Conservation (phyloP, 2,888 invertebrate species). For the Tenthredo scrophulariae region DNA sequence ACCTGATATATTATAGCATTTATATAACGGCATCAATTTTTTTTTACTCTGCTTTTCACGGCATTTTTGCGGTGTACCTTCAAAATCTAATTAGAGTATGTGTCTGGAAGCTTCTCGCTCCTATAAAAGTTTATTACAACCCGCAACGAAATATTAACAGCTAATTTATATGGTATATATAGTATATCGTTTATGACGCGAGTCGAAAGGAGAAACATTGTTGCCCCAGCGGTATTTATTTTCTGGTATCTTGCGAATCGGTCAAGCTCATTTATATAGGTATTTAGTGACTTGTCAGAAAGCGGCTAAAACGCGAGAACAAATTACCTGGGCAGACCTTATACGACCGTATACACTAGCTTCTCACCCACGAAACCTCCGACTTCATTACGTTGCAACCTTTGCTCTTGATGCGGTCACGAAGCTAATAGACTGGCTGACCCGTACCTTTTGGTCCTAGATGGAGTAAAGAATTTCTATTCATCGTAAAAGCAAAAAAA, state of each 20-base stretch:
- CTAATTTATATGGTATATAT: background rate
- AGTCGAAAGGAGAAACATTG: background rate
- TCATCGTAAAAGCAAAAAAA: background rate
- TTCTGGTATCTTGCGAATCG: background rate
- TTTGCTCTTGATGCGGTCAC: constrained; percentile 36
- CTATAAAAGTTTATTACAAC: background rate
- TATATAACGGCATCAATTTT: background rate
- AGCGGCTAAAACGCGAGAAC: constrained; percentile 25
- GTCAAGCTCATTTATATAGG: background rate
- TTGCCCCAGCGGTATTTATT: background rate
- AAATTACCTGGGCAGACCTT: constrained; percentile 24
- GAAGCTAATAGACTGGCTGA: constrained; percentile 21
- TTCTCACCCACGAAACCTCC: constrained; percentile 8
- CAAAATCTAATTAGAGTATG: background rate
- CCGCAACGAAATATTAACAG: background rate
- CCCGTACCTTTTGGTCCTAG: background rate
- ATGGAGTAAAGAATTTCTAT: background rate
- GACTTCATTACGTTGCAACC: constrained; percentile 40
- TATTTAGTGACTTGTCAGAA: constrained; percentile 30
- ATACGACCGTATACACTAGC: constrained; percentile 3
- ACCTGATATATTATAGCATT: background rate
- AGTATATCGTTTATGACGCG: background rate
- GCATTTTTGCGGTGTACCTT: background rate
- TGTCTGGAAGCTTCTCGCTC: background rate
- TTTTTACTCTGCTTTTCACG: background rate